These are phyloP conservation scores for Triplophysa yarkandensis DNA, from an alignment of 2,797 vertebrate genomes.

Conservation along the genomic window DNA sequence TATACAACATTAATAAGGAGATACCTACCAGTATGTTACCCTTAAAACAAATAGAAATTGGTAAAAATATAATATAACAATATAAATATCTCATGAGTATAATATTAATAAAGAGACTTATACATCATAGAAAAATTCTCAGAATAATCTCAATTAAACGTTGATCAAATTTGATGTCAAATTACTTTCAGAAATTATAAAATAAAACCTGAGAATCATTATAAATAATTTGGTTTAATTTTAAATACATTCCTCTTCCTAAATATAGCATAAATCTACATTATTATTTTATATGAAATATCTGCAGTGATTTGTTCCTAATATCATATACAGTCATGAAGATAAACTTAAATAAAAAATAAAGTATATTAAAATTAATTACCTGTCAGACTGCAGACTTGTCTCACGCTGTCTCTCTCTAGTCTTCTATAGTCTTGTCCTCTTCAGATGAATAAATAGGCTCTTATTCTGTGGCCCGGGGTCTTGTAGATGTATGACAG, in stretches of 20 bases:
- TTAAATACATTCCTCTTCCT: background rate
- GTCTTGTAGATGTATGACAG: slow-evolving; percentile 28
- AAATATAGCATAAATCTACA: background rate
- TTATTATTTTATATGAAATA: background rate
- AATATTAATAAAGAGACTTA: too few relatives aligned
- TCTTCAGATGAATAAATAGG: slow-evolving; percentile 26
- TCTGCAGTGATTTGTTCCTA: background rate
- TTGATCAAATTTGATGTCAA: background rate
- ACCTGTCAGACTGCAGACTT: slow-evolving; percentile 45
- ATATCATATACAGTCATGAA: background rate
- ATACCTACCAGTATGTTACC: too few relatives aligned
- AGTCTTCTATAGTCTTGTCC: slow-evolving; percentile 7
- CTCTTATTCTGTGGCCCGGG: slow-evolving; percentile 27
- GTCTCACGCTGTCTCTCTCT: background rate
- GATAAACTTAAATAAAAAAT: background rate
- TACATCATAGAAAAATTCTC: background rate
- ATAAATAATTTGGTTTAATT: background rate
- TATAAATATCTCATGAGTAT: background rate
- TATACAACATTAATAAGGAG: too few relatives aligned
- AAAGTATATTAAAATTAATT: slow-evolving; percentile 7
- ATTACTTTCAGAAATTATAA: background rate
- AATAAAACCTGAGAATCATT: background rate
- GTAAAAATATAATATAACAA: background rate
- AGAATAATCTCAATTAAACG: background rate
- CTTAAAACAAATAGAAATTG: too few relatives aligned